Base-by-base conservation (phyloP, 2,888 invertebrate genomes). In the Agonopterix heracliana region DNA sequence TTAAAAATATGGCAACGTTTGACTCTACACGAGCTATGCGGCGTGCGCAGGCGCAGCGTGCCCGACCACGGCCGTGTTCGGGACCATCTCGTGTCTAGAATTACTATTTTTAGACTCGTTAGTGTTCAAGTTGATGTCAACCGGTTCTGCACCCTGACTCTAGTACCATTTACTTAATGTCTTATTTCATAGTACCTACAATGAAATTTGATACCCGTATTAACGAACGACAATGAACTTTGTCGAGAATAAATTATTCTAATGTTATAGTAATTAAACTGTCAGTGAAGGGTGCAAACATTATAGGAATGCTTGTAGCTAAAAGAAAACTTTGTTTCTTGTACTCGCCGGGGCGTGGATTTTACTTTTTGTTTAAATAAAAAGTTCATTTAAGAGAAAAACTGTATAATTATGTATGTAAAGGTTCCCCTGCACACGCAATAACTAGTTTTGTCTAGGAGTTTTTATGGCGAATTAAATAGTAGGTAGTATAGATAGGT, bases 261-360 rank as follows among this genome's bases (percentile, higher is more conserved):
- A 49, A 48, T 47, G 35, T n/a, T 47, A 51, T 51, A 50, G 51
- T 54, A 66, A 65, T 68, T 67, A 61, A 55, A 54, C 52, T 64
- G 64, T 63, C 66, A 61, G 60, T 45, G 48, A 57, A 60, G 63
- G 55, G 63, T 56, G 61, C 55, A 60, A 64, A 61, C 60, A 63
- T 60, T 53, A 60, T 54, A 46, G 57, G 58, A 56, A 38, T 38
- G 41, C 12, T 41, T 41, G 41, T 12, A 12, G 11, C 10, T 11
- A 54, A 13, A 56, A 58, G 12, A 46, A 49, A 41, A 51, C 51
- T 36, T 52, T 34, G 46, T 45, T 57, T 10, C 38, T 26, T 17
- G 43, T 14, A 51, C 49, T 54, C 50, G 57, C 13, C 8, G 41
- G 41, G 54, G 57, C 58, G 60, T 60, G 56, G 49, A 48, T 47